Evolutionary conservation across 1,140 invertebrate genomes (phyloP).

Genomic region (Ceratitis capitata): DNA sequence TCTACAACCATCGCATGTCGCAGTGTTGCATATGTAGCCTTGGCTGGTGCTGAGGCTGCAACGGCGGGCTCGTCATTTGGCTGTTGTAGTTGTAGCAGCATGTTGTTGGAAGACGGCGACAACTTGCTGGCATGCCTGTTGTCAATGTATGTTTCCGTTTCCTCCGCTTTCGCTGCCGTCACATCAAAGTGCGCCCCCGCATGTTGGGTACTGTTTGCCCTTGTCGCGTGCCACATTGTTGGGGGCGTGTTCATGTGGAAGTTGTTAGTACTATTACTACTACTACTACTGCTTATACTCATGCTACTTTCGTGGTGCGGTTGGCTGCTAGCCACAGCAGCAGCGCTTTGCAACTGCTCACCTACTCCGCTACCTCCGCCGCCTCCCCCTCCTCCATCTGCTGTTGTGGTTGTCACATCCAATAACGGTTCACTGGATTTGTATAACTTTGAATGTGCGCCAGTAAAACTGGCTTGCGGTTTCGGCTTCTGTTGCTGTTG

Average conservation of each 20-base stretch:
- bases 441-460: constrained; percentile 23
- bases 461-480: background rate
- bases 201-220: background rate
- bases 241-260: constrained; percentile 13
- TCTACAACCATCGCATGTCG: background rate
- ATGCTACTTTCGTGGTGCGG: background rate
- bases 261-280: background rate
- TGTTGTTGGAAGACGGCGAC: background rate
- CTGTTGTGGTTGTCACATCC: background rate
- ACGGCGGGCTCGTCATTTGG: background rate
- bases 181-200: background rate
- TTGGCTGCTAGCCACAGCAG: background rate
- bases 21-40: background rate
- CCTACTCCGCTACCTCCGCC: no score
- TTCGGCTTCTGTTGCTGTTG: background rate
- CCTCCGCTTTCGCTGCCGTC: background rate
- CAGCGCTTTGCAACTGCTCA: background rate
- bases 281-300: background rate
- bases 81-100: background rate
- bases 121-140: constrained; percentile 10
- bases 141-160: constrained; percentile 28
- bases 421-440: background rate
- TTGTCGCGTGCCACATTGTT: background rate
- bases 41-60: background rate
- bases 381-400: no score